These are phyloP conservation scores for Lampris megalopsis DNA, from an alignment of 2,113 vertebrate species.

Conservation along the genomic window DNA sequence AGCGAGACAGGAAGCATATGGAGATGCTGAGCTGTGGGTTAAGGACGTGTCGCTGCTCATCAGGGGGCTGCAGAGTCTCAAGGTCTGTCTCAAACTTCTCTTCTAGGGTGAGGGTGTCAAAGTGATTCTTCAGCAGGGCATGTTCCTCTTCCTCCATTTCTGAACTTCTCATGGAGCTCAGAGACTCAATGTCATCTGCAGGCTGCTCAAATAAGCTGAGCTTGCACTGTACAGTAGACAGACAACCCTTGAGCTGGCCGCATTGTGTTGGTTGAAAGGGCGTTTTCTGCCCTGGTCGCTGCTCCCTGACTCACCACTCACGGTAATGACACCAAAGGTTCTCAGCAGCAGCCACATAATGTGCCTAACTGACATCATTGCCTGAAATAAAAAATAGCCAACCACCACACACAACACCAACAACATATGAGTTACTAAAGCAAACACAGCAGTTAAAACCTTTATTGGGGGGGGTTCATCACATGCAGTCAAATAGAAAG, in stretches of 20 bases:
- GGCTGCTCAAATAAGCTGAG: slow-evolving; percentile 37
- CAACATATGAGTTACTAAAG: slow-evolving; percentile 62
- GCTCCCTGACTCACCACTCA: slow-evolving; percentile 60
- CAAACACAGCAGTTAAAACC: slow-evolving; percentile 34
- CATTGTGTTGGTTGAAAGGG: slow-evolving; percentile 58
- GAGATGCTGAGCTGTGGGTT: no score
- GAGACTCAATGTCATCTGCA: no score
- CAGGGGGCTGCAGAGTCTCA: no score
- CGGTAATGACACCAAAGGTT: slow-evolving; percentile 52
- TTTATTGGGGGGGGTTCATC: slow-evolving; percentile 7
- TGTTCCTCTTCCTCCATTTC: no score
- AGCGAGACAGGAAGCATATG: no score
- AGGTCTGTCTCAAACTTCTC: no score
- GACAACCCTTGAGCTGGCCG: slow-evolving; percentile 47
- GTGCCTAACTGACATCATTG: slow-evolving; percentile 69
- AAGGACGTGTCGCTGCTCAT: no score
- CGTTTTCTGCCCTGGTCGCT: slow-evolving; percentile 54
- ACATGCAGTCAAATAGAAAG: slow-evolving; percentile 15
- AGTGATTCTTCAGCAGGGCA: no score
- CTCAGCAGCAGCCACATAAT: slow-evolving; percentile 68
- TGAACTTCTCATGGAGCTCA: no score
- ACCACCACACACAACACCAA: slow-evolving; percentile 56
- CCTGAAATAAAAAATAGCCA: slow-evolving; percentile 57
- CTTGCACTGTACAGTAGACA: slow-evolving; percentile 26
- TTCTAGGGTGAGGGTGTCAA: no score